Conservation (phyloP, 2,888 invertebrate genomes). For the Hemicrepidius hirtus region DNA sequence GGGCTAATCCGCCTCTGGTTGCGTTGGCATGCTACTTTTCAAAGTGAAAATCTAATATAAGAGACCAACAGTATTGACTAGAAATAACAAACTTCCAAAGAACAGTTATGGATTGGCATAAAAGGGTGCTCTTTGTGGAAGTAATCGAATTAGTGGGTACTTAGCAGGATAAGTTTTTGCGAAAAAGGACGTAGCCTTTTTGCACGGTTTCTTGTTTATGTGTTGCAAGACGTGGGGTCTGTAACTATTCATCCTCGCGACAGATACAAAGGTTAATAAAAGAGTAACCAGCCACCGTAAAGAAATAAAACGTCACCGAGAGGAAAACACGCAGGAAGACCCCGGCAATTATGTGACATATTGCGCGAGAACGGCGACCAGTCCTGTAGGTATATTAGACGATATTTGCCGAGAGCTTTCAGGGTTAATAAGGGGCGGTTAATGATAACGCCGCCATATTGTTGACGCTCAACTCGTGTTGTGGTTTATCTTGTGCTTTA, state of each 20-base stretch:
- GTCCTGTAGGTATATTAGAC: constrained; percentile 35
- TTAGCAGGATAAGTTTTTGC: constrained; percentile 24
- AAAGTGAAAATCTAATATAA: constrained; percentile 19
- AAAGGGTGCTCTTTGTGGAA: constrained; percentile 20
- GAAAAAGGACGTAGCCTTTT: constrained; percentile 21
- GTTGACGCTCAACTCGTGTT: constrained; percentile 51
- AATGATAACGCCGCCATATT: constrained; percentile 53
- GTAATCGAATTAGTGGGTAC: constrained; percentile 30
- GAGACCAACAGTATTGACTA: constrained; percentile 18
- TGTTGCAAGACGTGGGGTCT: constrained; percentile 62
- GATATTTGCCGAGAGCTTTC: constrained; percentile 46
- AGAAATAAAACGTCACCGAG: constrained; percentile 63
- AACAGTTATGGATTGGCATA: constrained; percentile 7
- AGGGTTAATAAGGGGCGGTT: constrained; percentile 56
- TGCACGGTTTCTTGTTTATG: constrained; percentile 66
- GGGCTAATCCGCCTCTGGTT: constrained; percentile 61
- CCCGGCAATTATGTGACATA: constrained; percentile 64
- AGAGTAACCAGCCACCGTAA: constrained; percentile 66
- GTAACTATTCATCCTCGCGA: constrained; percentile 60
- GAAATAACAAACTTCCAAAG: constrained; percentile 22
- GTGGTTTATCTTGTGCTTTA: constrained; percentile 61
- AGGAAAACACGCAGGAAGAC: constrained; percentile 60
- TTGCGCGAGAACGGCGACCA: constrained; percentile 53
- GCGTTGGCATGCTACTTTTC: constrained; percentile 38
- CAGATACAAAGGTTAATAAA: constrained; percentile 68